A percentile compares a stretch with the other conserved stretches of the same genome.
Conservation (phyloP, 30 jellyfish, hydroid and myxozoan genomes). For the Aurelia sp. region DNA sequence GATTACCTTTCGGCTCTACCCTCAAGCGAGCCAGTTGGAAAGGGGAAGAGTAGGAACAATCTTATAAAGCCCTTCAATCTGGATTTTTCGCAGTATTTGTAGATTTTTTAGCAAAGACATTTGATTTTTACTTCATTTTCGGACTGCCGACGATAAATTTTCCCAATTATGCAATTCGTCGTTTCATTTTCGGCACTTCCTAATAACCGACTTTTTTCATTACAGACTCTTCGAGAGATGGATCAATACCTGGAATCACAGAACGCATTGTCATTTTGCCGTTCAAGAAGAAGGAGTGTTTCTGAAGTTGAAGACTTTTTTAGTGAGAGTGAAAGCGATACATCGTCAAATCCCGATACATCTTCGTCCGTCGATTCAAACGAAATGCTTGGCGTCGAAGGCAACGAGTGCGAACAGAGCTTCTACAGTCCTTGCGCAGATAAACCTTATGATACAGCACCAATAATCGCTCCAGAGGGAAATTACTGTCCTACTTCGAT, state of each 20-base stretch:
- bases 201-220: slow-evolving; percentile 29
- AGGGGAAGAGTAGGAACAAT: neutral
- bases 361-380: slow-evolving; percentile 78
- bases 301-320: slow-evolving; percentile 90
- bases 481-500: slow-evolving; percentile 44
- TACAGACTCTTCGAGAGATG: slow-evolving; percentile 96
- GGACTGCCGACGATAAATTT: too few species aligned
- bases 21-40: too few species aligned
- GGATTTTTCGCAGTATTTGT: too few species aligned
- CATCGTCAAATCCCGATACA: slow-evolving; percentile 90
- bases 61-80: neutral
- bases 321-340: slow-evolving; percentile 96
- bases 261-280: slow-evolving; percentile 36
- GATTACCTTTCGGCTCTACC: neutral
- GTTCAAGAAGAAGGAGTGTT: slow-evolving; percentile 83
- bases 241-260: slow-evolving; percentile 90
- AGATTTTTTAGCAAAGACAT: too few species aligned
- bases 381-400: slow-evolving; percentile 50
- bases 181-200: neutral
- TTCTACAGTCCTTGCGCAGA: slow-evolving; percentile 54
- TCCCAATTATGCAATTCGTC: too few species aligned
- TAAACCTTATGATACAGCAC: slow-evolving; percentile 28
- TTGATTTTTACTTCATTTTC: too few species aligned
- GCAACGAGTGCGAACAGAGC: slow-evolving; percentile 63
- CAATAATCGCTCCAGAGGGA: slow-evolving; percentile 32